These are phyloP conservation scores for Telenomus remus DNA, from an alignment of 1,140 invertebrate species.

Conservation along the genomic window DNA sequence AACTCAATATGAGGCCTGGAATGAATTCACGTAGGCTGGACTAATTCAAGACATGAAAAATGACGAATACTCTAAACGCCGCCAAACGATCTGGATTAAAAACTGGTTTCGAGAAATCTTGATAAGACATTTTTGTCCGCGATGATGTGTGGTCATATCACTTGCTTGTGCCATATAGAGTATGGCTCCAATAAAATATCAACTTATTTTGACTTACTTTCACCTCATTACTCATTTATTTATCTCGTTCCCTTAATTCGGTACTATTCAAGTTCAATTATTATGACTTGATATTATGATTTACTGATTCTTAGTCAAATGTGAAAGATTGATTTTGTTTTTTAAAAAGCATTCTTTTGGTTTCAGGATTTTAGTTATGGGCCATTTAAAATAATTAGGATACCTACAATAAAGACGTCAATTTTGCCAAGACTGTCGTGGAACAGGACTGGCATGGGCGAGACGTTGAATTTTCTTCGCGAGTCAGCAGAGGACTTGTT, in stretches of 20 bases:
- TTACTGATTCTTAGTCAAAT: too few species aligned
- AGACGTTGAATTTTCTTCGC: constrained; percentile 67
- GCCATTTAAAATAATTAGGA: constrained; percentile 68
- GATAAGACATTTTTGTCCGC: constrained; percentile 15
- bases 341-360: too few species aligned
- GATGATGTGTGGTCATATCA: background rate
- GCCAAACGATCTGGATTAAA: background rate
- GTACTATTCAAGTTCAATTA: too few species aligned
- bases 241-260: too few species aligned
- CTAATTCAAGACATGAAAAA: constrained; percentile 3
- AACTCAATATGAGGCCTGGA: too few species aligned
- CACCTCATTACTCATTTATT: background rate
- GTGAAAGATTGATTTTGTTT: too few species aligned
- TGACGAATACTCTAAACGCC: constrained; percentile 1
- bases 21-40: background rate
- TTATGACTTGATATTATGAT: too few species aligned
- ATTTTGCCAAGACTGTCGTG: constrained; percentile 66
- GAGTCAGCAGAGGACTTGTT: constrained; percentile 67
- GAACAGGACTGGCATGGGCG: constrained; percentile 61
- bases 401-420: constrained; percentile 60
- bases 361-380: constrained; percentile 70
- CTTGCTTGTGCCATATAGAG: constrained; percentile 4
- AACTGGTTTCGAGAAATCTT: constrained; percentile 15
- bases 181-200: background rate
- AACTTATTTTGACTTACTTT: constrained; percentile 3